Percentiles rank a stretch among this genome's conserved stretches.
Evolutionary conservation across 1,140 invertebrate species (phyloP).

Genomic region (Centruroides sculpturatus): DNA sequence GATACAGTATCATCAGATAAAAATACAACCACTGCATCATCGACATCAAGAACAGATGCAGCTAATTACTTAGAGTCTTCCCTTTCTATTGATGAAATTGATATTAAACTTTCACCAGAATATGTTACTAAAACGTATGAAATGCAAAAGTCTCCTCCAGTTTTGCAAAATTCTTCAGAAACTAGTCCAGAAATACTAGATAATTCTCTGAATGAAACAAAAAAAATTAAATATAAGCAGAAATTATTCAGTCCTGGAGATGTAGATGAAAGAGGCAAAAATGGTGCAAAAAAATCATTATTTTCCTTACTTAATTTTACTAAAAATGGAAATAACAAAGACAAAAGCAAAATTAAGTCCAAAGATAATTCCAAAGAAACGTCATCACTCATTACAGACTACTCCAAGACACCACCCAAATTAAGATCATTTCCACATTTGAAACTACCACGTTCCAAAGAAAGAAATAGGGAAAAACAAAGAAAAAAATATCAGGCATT

Average conservation of each 20-base stretch:
- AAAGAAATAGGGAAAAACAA: slow-evolving; percentile 28
- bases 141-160: not conserved
- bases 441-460: slow-evolving; percentile 44
- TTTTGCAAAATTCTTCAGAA: slow-evolving; percentile 4
- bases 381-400: slow-evolving; percentile 17
- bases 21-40: not conserved
- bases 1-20: not conserved
- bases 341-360: slow-evolving; percentile 13
- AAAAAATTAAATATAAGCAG: not conserved
- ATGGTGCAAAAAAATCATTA: slow-evolving; percentile 14
- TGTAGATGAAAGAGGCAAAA: slow-evolving; percentile 10
- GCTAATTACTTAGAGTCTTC: slow-evolving; percentile 2
- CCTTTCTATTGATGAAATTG: not conserved
- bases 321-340: slow-evolving; percentile 12
- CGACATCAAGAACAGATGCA: not conserved
- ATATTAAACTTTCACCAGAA: not conserved
- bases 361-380: slow-evolving; percentile 10
- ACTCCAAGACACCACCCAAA: slow-evolving; percentile 24
- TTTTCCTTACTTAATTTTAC: slow-evolving; percentile 16
- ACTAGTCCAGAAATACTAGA: slow-evolving; percentile 7
- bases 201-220: not conserved
- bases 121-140: not conserved
- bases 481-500: no score
- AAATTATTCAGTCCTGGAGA: not conserved
- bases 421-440: slow-evolving; percentile 28